Conservation (phyloP, 2,113 vertebrate species). For the Etheostoma spectabile region DNA sequence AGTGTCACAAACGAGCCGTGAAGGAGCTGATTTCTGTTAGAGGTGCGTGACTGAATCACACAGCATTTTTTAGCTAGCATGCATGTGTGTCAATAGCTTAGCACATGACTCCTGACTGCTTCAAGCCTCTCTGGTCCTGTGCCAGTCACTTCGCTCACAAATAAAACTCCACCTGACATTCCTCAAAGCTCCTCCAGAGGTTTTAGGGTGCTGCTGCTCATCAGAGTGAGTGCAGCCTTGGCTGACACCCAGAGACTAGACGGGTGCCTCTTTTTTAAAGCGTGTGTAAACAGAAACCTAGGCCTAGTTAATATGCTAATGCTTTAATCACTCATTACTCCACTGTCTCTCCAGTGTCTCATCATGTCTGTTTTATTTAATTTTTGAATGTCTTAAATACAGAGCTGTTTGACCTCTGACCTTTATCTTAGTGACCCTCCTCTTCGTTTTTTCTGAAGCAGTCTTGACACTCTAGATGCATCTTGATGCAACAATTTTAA, state of each 20-base stretch:
- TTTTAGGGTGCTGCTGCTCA: conserved; percentile 64
- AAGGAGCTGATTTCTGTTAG: conserved; percentile 53
- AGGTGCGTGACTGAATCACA: conserved; percentile 54
- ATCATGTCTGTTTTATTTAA: conserved; percentile 2
- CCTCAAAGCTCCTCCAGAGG: conserved; percentile 46
- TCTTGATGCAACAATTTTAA: too few relatives aligned
- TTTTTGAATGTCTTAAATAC: conserved; percentile 33
- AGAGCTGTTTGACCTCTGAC: conserved; percentile 39
- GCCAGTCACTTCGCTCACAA: conserved; percentile 35
- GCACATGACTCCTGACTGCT: conserved; percentile 62
- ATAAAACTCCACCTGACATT: conserved; percentile 23
- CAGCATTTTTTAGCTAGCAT: conserved; percentile 38
- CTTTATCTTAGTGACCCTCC: neutral
- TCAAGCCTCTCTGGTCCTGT: conserved; percentile 34
- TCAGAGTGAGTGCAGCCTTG: conserved; percentile 73
- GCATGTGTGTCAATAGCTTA: conserved; percentile 65
- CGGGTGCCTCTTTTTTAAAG: conserved; percentile 31
- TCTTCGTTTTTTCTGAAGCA: too few relatives aligned
- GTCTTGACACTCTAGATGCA: too few relatives aligned
- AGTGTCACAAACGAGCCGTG: conserved; percentile 37
- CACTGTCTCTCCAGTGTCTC: conserved; percentile 14
- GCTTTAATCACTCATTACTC: conserved; percentile 39
- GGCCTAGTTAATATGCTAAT: conserved; percentile 80
- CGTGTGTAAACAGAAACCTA: conserved; percentile 60
- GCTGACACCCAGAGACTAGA: conserved; percentile 64